Percentiles rank a stretch among this genome's conserved stretches.
These are phyloP conservation scores for Elaphurus davidianus DNA, from an alignment of 2,113 vertebrate species.

Conservation along the genomic window DNA sequence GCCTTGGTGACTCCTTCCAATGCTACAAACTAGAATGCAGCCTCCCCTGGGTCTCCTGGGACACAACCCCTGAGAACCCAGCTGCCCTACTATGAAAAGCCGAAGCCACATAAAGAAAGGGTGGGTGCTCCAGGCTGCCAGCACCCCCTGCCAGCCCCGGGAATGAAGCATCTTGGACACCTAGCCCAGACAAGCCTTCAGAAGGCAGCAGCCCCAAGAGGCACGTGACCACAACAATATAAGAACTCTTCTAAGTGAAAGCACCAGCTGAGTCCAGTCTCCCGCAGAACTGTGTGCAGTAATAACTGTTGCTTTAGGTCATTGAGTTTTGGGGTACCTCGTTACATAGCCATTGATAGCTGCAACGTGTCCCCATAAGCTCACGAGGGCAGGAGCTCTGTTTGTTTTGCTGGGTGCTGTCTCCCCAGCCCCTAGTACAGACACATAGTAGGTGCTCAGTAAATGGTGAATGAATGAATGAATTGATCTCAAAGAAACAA, in stretches of 20 bases:
- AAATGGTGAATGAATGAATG: not conserved
- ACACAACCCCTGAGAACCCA: not conserved
- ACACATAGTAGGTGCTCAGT: not conserved
- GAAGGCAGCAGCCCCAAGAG: not conserved
- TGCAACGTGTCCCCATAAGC: too few species aligned
- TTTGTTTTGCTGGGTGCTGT: not conserved
- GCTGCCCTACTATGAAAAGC: not conserved
- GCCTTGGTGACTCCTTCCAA: not conserved
- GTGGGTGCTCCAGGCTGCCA: not conserved
- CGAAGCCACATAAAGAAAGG: not conserved
- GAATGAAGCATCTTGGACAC: not conserved
- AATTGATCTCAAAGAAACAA: not conserved
- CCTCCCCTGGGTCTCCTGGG: not conserved
- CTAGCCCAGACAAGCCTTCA: not conserved
- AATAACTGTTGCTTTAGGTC: not conserved
- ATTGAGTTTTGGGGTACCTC: too few species aligned
- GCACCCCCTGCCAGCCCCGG: not conserved
- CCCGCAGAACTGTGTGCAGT: not conserved
- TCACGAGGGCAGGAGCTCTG: not conserved
- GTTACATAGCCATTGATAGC: rapidly evolving
- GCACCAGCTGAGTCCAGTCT: not conserved
- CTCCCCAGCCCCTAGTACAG: not conserved
- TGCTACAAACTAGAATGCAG: not conserved
- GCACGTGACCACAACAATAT: rapidly evolving
- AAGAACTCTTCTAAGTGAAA: not conserved